phyloP scores from a whole-genome alignment of 2,888 invertebrate genomes.

The Dione juno region DNA sequence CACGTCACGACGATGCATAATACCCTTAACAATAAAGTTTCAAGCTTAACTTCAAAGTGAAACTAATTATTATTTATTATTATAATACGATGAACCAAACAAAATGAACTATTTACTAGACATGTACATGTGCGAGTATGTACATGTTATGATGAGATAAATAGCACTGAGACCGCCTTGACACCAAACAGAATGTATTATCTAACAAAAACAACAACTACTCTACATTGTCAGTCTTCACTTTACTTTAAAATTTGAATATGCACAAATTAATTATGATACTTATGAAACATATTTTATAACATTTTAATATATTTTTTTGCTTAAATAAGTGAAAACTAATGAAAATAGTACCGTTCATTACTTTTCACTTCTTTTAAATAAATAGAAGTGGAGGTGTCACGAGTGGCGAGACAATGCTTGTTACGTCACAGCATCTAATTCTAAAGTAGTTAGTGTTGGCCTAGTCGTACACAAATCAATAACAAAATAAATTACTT shows the following conservation, averaged over 20 bases:
- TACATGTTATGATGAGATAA: slow-evolving; percentile 12
- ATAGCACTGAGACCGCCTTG: slow-evolving; percentile 26
- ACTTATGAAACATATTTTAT: too few relatives aligned
- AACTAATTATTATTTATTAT: neutral
- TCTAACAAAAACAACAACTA: slow-evolving; percentile 28
- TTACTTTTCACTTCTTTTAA: too few relatives aligned
- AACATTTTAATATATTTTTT: neutral
- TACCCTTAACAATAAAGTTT: neutral
- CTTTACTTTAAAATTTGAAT: neutral
- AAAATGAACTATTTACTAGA: neutral
- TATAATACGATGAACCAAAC: neutral
- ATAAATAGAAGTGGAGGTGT: too few relatives aligned
- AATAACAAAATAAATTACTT: neutral
- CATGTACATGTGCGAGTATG: too few relatives aligned
- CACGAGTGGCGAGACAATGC: too few relatives aligned
- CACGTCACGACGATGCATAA: too few relatives aligned
- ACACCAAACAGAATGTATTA: slow-evolving; percentile 37
- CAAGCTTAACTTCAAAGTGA: neutral
- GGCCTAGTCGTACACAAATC: neutral
- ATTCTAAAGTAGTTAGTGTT: neutral
- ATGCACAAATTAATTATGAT: slow-evolving; percentile 9
- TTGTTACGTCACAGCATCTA: neutral
- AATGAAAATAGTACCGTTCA: too few relatives aligned
- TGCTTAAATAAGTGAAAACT: neutral
- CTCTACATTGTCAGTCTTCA: slow-evolving; percentile 8